Conservation (phyloP, 2,797 vertebrate genomes). For the Carapus acus region DNA sequence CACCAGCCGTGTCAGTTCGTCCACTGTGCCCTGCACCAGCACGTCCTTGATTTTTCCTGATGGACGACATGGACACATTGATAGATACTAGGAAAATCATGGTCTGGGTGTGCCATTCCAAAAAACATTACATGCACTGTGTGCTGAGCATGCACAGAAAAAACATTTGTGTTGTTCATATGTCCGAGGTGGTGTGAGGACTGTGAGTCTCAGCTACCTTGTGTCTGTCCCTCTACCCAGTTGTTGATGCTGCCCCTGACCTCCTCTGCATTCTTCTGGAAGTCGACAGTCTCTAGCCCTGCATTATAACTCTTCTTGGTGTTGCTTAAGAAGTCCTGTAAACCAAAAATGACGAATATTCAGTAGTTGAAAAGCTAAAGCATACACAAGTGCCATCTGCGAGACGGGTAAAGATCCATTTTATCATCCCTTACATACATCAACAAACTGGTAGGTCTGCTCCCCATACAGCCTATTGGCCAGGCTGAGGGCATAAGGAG, state of each 20-base stretch:
- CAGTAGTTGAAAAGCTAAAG: background rate
- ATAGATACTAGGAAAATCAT: too few species aligned
- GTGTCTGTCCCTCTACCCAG: slow-evolving; percentile 81
- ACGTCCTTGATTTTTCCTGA: slow-evolving; percentile 71
- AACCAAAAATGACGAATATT: slow-evolving; percentile 15
- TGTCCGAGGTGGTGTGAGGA: background rate
- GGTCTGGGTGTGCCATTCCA: too few species aligned
- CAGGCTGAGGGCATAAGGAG: slow-evolving; percentile 74
- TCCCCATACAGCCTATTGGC: slow-evolving; percentile 87
- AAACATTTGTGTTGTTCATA: too few species aligned
- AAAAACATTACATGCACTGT: too few species aligned
- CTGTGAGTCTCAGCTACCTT: slow-evolving; percentile 63
- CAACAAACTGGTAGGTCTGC: slow-evolving; percentile 73
- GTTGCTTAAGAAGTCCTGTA: slow-evolving; percentile 75
- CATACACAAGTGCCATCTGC: background rate
- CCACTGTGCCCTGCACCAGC: slow-evolving; percentile 51
- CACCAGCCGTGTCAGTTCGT: slow-evolving; percentile 56
- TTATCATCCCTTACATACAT: slow-evolving; percentile 57
- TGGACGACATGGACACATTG: background rate
- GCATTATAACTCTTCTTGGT: slow-evolving; percentile 73
- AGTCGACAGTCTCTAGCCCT: slow-evolving; percentile 77
- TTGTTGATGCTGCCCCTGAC: slow-evolving; percentile 78
- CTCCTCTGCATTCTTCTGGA: slow-evolving; percentile 57
- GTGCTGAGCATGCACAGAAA: too few species aligned
- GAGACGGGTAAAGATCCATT: slow-evolving; percentile 3